phyloP scores from a whole-genome alignment of 2,113 vertebrate genomes.

The Microcebus griseorufus region DNA sequence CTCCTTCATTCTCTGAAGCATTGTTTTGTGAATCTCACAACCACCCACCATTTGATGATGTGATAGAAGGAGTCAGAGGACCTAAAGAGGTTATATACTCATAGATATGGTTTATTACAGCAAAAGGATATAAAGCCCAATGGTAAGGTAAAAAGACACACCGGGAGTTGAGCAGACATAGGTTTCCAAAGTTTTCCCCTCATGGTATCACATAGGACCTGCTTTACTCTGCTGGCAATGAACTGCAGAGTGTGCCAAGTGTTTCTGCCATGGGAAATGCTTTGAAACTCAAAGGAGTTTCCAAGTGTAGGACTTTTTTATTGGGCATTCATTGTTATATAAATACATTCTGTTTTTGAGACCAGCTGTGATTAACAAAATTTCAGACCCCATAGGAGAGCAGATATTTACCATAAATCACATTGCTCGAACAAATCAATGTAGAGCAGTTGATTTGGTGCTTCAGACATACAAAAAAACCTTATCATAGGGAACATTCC shows the following conservation, averaged over 20 bases:
- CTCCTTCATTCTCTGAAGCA: constrained; percentile 16
- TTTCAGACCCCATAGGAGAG: neutral
- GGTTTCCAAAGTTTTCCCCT: neutral
- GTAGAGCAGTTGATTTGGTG: neutral
- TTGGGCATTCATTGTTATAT: neutral
- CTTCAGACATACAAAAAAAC: neutral
- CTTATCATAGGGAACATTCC: neutral
- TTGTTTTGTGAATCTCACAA: constrained; percentile 30
- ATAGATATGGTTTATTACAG: neutral
- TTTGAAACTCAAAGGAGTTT: neutral
- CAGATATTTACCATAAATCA: neutral
- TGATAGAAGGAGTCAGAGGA: neutral
- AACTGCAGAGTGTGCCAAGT: rapidly evolving
- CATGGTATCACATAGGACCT: neutral
- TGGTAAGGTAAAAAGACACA: neutral
- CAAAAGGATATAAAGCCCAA: neutral
- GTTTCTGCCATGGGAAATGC: neutral
- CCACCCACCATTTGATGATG: neutral
- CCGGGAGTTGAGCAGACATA: neutral
- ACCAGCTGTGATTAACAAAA: neutral
- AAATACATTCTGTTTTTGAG: neutral
- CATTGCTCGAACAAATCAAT: neutral
- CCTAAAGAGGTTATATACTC: neutral
- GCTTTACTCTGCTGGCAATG: neutral
- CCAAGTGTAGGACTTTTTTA: neutral